These are phyloP conservation scores for Eristalis arbustorum DNA, from an alignment of 2,888 invertebrate species.

Conservation along the genomic window DNA sequence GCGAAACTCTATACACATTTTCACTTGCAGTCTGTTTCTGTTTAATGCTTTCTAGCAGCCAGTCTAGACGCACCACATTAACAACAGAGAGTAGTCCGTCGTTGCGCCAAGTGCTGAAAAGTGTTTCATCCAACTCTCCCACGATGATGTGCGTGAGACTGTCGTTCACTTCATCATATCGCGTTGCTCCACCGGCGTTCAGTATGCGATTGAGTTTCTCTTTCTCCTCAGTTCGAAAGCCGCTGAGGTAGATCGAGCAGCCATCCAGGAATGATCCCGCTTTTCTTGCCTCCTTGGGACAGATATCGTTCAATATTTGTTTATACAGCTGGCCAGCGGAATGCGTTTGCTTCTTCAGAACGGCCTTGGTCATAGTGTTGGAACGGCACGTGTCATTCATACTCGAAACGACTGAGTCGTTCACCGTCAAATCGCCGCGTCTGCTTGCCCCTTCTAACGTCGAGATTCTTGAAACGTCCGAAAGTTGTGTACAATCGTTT, in stretches of 20 bases:
- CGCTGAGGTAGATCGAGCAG: constrained; percentile 88
- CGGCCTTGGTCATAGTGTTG: constrained; percentile 50
- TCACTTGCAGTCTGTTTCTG: constrained; percentile 82
- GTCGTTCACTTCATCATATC: constrained; percentile 88
- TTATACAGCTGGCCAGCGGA: constrained; percentile 61
- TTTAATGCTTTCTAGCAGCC: constrained; percentile 88
- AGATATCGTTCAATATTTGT: constrained; percentile 79
- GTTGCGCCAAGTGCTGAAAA: constrained; percentile 79
- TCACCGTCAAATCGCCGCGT: constrained; percentile 71
- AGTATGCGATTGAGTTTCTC: constrained; percentile 87
- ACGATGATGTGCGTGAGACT: constrained; percentile 91
- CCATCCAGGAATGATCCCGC: constrained; percentile 93
- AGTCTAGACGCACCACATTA: constrained; percentile 84
- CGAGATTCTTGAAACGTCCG: constrained; percentile 78
- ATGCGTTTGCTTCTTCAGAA: constrained; percentile 64
- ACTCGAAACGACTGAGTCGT: constrained; percentile 72
- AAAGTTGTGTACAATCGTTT: constrained; percentile 78
- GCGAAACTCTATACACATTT: constrained; percentile 76
- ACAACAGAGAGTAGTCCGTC: constrained; percentile 73
- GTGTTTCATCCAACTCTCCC: constrained; percentile 82
- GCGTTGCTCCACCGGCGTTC: constrained; percentile 90
- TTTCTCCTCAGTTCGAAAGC: constrained; percentile 83
- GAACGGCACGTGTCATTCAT: constrained; percentile 58
- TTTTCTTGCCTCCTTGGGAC: constrained; percentile 85
- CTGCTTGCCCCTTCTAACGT: constrained; percentile 58